Conservation (phyloP, 1,140 invertebrate genomes). For the Monochamus saltuarius region DNA sequence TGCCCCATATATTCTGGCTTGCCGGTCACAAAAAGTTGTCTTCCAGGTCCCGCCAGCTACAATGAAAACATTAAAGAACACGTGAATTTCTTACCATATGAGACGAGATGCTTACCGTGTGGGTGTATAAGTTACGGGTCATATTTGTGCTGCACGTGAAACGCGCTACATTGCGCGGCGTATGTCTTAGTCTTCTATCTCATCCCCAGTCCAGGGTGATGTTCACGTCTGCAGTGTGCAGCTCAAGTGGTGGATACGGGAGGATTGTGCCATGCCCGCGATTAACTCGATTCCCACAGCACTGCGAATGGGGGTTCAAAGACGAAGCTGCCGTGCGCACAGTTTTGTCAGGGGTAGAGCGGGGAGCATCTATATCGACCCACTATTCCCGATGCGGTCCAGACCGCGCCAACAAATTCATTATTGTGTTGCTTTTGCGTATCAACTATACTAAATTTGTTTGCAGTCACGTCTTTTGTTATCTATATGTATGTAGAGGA, state of each 20-base stretch:
- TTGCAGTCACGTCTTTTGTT: constrained; percentile 37
- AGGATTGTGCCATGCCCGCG: constrained; percentile 15
- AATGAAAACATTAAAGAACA: constrained; percentile 14
- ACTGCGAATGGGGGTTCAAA: constrained; percentile 21
- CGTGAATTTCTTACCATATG: neutral
- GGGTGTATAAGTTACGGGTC: constrained; percentile 44
- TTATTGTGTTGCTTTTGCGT: constrained; percentile 44
- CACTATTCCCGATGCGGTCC: constrained; percentile 33
- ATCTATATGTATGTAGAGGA: no score
- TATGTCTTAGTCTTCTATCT: constrained; percentile 14
- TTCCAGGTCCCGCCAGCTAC: constrained; percentile 45
- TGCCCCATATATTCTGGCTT: constrained; percentile 53
- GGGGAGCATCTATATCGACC: constrained; percentile 32
- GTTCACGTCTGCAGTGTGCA: constrained; percentile 8
- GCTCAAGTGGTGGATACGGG: neutral
- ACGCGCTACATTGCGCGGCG: constrained; percentile 26
- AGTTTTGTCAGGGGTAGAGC: neutral
- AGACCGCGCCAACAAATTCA: constrained; percentile 49
- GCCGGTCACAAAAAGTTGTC: constrained; percentile 43
- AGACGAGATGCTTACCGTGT: constrained; percentile 37
- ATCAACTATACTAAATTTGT: constrained; percentile 39
- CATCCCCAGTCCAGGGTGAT: constrained; percentile 7
- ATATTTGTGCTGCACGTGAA: constrained; percentile 29
- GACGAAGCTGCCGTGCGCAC: neutral
- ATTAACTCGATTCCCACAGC: constrained; percentile 26